Conservation (phyloP, 2,113 vertebrate species). For the Acinonyx jubatus region DNA sequence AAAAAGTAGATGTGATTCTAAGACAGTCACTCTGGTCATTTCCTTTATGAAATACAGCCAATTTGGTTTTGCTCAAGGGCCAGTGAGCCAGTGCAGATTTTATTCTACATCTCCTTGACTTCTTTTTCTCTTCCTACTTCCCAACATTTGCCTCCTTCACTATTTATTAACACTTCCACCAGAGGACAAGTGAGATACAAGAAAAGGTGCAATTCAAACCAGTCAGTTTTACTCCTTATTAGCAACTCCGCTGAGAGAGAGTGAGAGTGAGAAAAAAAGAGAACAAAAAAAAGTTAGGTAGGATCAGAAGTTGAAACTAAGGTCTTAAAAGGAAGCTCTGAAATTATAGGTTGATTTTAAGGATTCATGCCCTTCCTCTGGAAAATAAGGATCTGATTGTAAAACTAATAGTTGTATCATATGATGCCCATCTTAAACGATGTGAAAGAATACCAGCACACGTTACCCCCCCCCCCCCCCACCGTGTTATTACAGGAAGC, state of each 20-base stretch:
- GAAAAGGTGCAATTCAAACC: conserved; percentile 56
- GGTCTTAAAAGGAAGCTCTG: neutral
- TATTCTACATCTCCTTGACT: neutral
- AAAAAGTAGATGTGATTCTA: neutral
- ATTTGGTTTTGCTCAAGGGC: neutral
- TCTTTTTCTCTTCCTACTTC: neutral
- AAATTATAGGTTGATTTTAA: neutral
- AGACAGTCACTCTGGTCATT: neutral
- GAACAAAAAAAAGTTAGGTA: neutral
- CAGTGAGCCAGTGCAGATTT: neutral
- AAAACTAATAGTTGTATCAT: neutral
- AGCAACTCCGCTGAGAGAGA: conserved; percentile 55
- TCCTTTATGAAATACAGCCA: neutral
- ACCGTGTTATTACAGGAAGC: neutral
- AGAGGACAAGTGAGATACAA: conserved; percentile 23
- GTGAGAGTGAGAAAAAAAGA: neutral
- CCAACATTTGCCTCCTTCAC: conserved; percentile 3
- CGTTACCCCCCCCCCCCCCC: neutral
- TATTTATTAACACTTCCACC: conserved; percentile 40
- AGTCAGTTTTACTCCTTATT: conserved; percentile 64
- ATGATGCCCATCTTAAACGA: neutral
- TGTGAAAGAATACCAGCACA: neutral
- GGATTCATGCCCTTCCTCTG: neutral
- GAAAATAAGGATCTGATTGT: neutral
- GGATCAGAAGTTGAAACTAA: conserved; percentile 20